Evolutionary conservation across 2,888 invertebrate genomes (phyloP).

Genomic region (Mesorhabditis sp.): DNA sequence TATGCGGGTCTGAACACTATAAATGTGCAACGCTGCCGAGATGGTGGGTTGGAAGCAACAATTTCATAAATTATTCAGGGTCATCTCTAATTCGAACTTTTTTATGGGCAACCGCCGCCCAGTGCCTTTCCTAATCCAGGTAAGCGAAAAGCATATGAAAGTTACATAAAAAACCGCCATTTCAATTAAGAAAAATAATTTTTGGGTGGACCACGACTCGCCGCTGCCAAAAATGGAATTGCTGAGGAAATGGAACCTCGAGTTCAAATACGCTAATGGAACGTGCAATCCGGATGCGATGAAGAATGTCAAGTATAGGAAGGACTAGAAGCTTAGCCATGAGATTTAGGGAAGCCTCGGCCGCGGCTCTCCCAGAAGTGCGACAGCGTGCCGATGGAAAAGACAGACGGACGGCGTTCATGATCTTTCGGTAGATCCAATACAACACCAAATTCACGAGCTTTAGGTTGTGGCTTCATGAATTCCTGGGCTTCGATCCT

Average conservation of each 20-base stretch:
- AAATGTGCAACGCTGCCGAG: slow-evolving; percentile 28
- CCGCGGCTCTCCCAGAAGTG: slow-evolving; percentile 13
- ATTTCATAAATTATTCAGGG: slow-evolving; percentile 16
- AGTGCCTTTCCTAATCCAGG: slow-evolving; percentile 30
- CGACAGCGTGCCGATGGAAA: neutral
- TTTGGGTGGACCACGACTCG: slow-evolving; percentile 18
- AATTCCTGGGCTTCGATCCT: slow-evolving; percentile 30
- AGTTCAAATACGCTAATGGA: slow-evolving; percentile 26
- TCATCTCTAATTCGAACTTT: slow-evolving; percentile 32
- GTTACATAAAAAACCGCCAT: neutral
- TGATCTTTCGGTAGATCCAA: neutral
- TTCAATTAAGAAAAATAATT: neutral
- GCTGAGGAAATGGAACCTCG: slow-evolving; percentile 26
- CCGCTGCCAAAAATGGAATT: slow-evolving; percentile 28
- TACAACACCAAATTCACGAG: neutral
- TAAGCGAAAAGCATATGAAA: slow-evolving; percentile 16
- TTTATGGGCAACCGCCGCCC: slow-evolving; percentile 27
- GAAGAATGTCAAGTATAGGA: slow-evolving; percentile 19
- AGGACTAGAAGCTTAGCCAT: neutral
- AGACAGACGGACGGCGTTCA: neutral
- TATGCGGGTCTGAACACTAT: slow-evolving; percentile 29
- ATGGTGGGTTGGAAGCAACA: slow-evolving; percentile 15
- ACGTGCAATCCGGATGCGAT: slow-evolving; percentile 24
- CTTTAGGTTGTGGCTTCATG: slow-evolving; percentile 12
- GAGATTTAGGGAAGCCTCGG: slow-evolving; percentile 15